phyloP scores from a whole-genome alignment of 2,888 invertebrate genomes.

The Phengaris alcon region DNA sequence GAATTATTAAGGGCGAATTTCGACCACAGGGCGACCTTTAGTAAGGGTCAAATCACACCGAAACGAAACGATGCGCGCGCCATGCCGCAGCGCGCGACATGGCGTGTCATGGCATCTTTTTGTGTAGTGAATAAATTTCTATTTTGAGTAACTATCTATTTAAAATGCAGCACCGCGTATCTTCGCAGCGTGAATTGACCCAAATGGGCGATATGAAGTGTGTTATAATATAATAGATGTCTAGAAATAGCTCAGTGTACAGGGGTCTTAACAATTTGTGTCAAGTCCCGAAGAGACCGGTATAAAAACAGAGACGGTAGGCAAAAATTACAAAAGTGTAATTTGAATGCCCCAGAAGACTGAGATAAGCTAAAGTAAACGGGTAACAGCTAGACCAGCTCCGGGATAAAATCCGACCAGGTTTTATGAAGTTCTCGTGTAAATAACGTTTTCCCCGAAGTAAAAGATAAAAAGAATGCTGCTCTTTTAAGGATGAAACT shows the following conservation, averaged over 20 bases:
- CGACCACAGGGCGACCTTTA: too few relatives aligned
- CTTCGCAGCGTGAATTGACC: too few relatives aligned
- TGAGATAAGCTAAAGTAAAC: conserved; percentile 30
- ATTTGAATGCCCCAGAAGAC: conserved; percentile 30
- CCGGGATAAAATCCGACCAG: conserved; percentile 24
- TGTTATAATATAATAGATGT: too few relatives aligned
- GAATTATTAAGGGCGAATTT: too few relatives aligned
- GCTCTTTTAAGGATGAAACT: conserved; percentile 6
- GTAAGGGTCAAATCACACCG: too few relatives aligned
- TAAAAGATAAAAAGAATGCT: conserved; percentile 16
- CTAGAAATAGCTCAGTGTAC: background rate
- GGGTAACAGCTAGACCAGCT: conserved; percentile 21
- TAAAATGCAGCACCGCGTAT: too few relatives aligned
- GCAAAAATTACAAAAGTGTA: conserved; percentile 23
- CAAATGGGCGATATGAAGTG: too few relatives aligned
- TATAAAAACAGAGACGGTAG: background rate
- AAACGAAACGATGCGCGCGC: too few relatives aligned
- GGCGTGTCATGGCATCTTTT: too few relatives aligned
- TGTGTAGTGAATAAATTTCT: too few relatives aligned
- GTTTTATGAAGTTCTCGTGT: conserved; percentile 29
- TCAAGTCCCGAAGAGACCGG: background rate
- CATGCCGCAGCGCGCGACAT: too few relatives aligned
- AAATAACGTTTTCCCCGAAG: conserved; percentile 28
- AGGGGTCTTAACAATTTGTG: background rate
- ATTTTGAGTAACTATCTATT: too few relatives aligned